These are phyloP conservation scores for Sialia sialis DNA, from an alignment of 2,113 vertebrate species.

Conservation along the genomic window DNA sequence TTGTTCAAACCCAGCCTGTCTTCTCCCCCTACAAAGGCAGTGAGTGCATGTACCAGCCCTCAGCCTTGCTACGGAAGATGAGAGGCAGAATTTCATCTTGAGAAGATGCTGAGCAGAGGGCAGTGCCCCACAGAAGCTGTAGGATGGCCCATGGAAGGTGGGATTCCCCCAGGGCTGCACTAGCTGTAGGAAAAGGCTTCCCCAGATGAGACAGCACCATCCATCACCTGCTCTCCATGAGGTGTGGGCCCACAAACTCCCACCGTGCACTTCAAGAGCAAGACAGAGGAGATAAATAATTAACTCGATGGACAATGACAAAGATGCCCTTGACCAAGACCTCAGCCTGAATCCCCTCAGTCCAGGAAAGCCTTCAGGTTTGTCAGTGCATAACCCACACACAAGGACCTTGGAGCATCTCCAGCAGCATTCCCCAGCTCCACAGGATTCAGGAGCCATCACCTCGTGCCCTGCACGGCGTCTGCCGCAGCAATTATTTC, in stretches of 20 bases:
- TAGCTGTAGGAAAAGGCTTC: neutral
- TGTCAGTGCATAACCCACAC: neutral
- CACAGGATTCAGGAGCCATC: fast-evolving
- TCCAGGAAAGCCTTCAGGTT: neutral
- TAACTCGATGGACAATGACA: neutral
- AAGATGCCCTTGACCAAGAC: neutral
- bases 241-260: neutral
- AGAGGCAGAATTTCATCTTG: neutral
- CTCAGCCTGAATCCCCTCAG: neutral
- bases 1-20: neutral
- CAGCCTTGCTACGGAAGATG: neutral
- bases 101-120: neutral
- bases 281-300: neutral
- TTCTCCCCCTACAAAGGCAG: neutral
- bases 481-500: neutral
- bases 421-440: neutral
- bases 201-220: neutral
- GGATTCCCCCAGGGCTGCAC: neutral
- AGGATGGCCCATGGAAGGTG: neutral
- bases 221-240: neutral
- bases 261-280: neutral
- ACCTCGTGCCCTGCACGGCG: neutral
- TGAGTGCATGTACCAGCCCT: fast-evolving
- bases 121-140: neutral
- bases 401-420: fast-evolving